Percentiles rank a stretch among this genome's conserved stretches.
phyloP scores from a whole-genome alignment of 37 sponge, comb jelly and placozoan genomes.

The Ianthella basta region DNA sequence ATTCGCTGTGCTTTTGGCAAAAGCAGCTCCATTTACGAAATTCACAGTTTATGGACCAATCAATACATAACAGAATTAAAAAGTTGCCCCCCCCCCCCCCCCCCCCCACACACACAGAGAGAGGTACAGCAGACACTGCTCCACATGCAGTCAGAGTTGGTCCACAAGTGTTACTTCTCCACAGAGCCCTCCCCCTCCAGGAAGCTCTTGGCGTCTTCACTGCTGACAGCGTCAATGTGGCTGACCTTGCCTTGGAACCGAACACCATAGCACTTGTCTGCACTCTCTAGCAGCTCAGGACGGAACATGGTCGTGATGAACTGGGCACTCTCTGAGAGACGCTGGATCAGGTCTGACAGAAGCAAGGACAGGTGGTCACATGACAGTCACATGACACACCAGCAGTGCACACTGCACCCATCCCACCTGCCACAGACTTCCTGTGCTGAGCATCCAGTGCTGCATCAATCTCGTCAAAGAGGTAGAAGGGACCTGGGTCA shows the following conservation, averaged over 20 bases:
- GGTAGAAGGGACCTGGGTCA: conserved; percentile 99
- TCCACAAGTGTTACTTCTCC: conserved; percentile 67
- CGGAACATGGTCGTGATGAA: conserved; percentile 98
- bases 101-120: too few relatives aligned
- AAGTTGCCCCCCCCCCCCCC: too few relatives aligned
- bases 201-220: conserved; percentile 91
- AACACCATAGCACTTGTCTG: conserved; percentile 96
- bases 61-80: too few relatives aligned
- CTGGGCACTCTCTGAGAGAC: conserved; percentile 88
- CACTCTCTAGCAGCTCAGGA: conserved; percentile 91
- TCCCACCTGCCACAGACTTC: conserved; percentile 89
- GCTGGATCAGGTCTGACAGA: conserved; percentile 82
- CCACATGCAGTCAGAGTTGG: too few relatives aligned
- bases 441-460: conserved; percentile 95
- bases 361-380: too few relatives aligned
- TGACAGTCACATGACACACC: too few relatives aligned
- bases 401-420: too few relatives aligned
- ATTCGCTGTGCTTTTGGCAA: too few relatives aligned
- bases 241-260: conserved; percentile 89
- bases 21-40: too few relatives aligned
- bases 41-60: too few relatives aligned
- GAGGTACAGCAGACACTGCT: too few relatives aligned
- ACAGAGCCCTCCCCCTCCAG: conserved; percentile 80
- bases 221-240: conserved; percentile 75
- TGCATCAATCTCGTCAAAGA: conserved; percentile 99